A percentile compares a stretch with the other conserved stretches of the same genome.
Evolutionary conservation across 2,113 vertebrate species (phyloP).

Genomic region (Prunella himalayana): DNA sequence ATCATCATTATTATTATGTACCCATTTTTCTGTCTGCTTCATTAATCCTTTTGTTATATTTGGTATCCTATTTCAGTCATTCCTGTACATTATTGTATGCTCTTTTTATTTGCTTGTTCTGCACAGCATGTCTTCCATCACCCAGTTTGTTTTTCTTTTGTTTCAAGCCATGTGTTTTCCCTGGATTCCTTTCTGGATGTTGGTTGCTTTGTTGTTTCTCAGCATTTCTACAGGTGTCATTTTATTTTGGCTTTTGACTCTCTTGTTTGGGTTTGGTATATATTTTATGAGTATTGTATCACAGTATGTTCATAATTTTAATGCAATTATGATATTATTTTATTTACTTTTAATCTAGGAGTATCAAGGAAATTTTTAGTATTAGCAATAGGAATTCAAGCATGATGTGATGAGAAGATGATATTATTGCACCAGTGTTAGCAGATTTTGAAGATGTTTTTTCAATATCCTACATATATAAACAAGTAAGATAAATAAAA

Average conservation of each 20-base stretch:
- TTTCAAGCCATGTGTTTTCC: not conserved
- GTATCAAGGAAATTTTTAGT: not conserved
- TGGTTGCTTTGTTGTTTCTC: not conserved
- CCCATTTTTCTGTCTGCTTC: not conserved
- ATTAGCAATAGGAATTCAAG: not conserved
- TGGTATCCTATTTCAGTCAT: not conserved
- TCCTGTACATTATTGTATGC: not conserved
- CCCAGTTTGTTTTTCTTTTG: not conserved
- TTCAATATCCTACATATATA: not conserved
- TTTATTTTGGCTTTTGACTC: not conserved
- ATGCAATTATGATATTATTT: not conserved
- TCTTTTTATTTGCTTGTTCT: not conserved
- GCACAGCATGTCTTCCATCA: conserved; percentile 4
- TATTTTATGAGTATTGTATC: not conserved
- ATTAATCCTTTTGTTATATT: conserved; percentile 7
- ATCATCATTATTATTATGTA: not conserved
- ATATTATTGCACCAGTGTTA: not conserved
- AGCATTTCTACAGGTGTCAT: not conserved
- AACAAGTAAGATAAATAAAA: not conserved
- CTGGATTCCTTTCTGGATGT: not conserved
- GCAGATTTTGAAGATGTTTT: not conserved
- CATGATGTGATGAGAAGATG: not conserved
- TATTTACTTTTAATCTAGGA: not conserved
- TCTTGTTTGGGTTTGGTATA: not conserved
- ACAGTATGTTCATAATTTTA: not conserved